A percentile compares a stretch with the other conserved stretches of the same genome.
These are phyloP conservation scores for Danio tinwini DNA, from an alignment of 2,797 vertebrate species.

Conservation along the genomic window DNA sequence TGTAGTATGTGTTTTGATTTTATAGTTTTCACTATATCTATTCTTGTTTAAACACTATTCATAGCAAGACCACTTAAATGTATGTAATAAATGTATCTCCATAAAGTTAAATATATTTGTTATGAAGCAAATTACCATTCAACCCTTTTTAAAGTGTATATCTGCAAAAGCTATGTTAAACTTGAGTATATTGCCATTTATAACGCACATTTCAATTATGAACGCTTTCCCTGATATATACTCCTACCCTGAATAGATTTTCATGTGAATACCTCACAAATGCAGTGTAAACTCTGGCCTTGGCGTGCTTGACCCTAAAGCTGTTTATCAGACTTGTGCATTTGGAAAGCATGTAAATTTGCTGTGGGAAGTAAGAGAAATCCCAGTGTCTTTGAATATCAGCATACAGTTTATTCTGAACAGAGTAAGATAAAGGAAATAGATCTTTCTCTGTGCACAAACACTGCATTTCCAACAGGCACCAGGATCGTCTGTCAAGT, in stretches of 20 bases:
- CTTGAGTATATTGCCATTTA: neutral
- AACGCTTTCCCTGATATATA: neutral
- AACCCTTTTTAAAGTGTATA: neutral
- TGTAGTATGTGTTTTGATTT: neutral
- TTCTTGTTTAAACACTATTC: neutral
- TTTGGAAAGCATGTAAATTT: slow-evolving; percentile 3
- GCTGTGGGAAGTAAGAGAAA: slow-evolving; percentile 51
- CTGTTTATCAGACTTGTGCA: neutral
- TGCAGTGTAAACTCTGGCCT: neutral
- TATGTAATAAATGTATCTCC: neutral
- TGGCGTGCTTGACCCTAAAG: neutral
- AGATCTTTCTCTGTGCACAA: slow-evolving; percentile 64
- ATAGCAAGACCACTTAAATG: neutral
- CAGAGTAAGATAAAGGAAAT: slow-evolving; percentile 64
- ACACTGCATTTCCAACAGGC: slow-evolving; percentile 61
- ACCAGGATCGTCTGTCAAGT: slow-evolving; percentile 50
- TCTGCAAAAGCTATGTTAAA: neutral
- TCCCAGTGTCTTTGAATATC: slow-evolving; percentile 56
- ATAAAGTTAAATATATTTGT: neutral
- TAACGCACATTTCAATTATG: neutral
- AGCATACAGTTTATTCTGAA: slow-evolving; percentile 64
- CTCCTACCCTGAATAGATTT: neutral
- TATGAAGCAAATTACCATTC: neutral
- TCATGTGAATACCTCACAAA: neutral
- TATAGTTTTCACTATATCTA: neutral